phyloP scores from a whole-genome alignment of 2,797 vertebrate species.

The Cyclura pinguis region DNA sequence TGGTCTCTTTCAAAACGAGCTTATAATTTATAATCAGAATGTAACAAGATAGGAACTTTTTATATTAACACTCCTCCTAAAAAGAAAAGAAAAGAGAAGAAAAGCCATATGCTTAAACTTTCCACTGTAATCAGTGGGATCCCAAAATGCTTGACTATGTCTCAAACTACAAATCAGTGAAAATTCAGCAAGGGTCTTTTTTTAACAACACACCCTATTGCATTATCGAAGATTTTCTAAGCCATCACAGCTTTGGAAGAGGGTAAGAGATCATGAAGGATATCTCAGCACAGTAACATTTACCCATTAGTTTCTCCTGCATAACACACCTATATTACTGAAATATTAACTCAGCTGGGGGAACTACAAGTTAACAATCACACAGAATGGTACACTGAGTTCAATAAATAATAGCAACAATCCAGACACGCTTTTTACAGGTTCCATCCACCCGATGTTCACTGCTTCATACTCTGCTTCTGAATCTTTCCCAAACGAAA shows the following conservation, averaged over 20 bases:
- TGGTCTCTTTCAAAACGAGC: background rate
- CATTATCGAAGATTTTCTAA: too few species aligned
- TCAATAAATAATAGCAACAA: too few species aligned
- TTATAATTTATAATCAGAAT: background rate
- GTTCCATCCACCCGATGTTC: background rate
- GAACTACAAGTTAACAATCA: background rate
- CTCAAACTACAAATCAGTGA: background rate
- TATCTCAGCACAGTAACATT: too few species aligned
- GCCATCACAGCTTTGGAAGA: too few species aligned
- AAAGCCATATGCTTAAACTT: background rate
- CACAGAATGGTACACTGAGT: background rate
- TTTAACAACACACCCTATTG: too few species aligned
- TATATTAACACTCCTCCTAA: background rate
- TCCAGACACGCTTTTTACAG: background rate
- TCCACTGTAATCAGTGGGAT: background rate
- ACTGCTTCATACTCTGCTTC: too few species aligned
- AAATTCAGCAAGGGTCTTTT: too few species aligned
- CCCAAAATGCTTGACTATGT: background rate
- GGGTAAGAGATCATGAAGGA: too few species aligned
- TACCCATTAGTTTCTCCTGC: too few species aligned
- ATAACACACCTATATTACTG: background rate
- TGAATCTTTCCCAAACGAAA: background rate
- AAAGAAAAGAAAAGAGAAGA: background rate
- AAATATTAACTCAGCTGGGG: background rate
- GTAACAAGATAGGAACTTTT: background rate